phyloP scores from a whole-genome alignment of 2,888 invertebrate genomes.

The Sesamia inferens region DNA sequence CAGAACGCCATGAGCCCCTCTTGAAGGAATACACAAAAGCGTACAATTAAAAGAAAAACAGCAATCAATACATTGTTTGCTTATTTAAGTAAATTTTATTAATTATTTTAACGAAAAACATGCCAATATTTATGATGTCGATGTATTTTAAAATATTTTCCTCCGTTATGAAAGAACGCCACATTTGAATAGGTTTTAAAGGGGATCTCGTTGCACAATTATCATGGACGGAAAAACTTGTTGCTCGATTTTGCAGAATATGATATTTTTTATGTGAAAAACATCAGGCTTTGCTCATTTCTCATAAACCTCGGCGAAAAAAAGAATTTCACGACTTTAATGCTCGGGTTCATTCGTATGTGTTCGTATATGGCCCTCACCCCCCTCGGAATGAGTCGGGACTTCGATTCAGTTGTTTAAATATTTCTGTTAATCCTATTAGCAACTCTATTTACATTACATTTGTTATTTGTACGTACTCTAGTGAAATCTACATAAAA shows the following conservation, averaged over 20 bases:
- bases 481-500: no score
- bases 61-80: no score
- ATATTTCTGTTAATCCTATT: background rate
- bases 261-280: constrained; percentile 27
- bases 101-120: background rate
- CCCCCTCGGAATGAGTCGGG: background rate
- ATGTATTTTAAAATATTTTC: constrained; percentile 22
- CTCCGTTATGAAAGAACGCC: constrained; percentile 11
- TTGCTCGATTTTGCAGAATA: constrained; percentile 25
- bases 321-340: constrained; percentile 1
- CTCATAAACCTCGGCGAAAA: constrained; percentile 42
- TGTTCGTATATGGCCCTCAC: background rate
- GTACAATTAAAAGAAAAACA: no score
- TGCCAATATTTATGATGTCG: background rate
- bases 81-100: no score
- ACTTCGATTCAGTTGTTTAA: background rate
- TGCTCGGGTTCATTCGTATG: background rate
- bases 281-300: constrained; percentile 24
- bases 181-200: constrained; percentile 35
- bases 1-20: no score
- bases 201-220: constrained; percentile 22
- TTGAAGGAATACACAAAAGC: no score
- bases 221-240: constrained; percentile 35
- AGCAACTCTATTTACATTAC: background rate
- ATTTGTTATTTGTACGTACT: background rate